Conservation (phyloP, 2,888 invertebrate species). For the Himalopsyche tibetana region DNA sequence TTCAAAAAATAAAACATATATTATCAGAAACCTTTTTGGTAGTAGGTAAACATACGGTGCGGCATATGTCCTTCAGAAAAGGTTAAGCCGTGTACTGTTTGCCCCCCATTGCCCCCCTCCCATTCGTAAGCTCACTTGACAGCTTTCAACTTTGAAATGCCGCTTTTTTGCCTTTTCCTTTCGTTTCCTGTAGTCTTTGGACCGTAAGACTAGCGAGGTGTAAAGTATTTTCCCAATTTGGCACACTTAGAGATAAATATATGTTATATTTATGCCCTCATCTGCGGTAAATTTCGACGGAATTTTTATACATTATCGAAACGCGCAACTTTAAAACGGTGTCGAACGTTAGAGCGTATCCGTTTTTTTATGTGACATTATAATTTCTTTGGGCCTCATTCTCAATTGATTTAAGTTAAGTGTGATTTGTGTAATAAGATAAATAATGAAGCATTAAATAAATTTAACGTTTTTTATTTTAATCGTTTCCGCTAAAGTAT, state of each 20-base stretch:
- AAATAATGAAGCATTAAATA: too few relatives aligned
- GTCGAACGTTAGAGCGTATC: too few relatives aligned
- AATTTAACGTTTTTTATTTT: too few relatives aligned
- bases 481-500: too few relatives aligned
- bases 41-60: constrained; percentile 37
- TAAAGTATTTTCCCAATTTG: constrained; percentile 21
- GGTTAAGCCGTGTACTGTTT: constrained; percentile 42
- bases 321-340: too few relatives aligned
- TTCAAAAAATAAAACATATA: constrained; percentile 42
- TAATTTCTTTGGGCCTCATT: too few relatives aligned
- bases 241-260: neutral
- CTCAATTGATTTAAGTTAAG: too few relatives aligned
- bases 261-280: too few relatives aligned
- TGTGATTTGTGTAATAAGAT: too few relatives aligned
- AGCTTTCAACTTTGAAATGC: constrained; percentile 40
- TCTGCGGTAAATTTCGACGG: too few relatives aligned
- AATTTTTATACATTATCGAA: too few relatives aligned
- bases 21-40: constrained; percentile 37
- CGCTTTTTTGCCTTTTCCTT: constrained; percentile 32
- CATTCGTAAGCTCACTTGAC: constrained; percentile 43
- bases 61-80: constrained; percentile 43
- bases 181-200: constrained; percentile 37
- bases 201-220: constrained; percentile 2
- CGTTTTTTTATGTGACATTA: too few relatives aligned
- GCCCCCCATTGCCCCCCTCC: neutral